Percentiles rank a stretch among this genome's conserved stretches.
phyloP scores from a whole-genome alignment of 2,113 vertebrate species.

The Chionis minor region DNA sequence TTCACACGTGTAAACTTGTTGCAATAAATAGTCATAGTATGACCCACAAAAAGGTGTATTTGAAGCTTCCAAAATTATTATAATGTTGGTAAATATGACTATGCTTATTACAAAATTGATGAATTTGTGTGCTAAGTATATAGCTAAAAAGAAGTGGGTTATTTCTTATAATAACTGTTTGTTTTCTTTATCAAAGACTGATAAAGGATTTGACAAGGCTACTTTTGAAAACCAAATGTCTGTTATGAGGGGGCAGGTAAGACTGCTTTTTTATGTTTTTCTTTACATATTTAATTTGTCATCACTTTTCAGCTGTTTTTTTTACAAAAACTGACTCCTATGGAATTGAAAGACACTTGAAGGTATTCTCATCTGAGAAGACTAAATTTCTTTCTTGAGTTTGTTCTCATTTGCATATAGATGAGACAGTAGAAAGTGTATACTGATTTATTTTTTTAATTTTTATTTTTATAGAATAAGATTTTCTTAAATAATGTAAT shows the following conservation, averaged over 20 bases:
- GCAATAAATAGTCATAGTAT: background rate
- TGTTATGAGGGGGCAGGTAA: constrained; percentile 97
- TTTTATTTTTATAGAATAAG: background rate
- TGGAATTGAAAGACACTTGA: background rate
- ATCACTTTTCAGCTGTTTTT: background rate
- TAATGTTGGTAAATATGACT: background rate
- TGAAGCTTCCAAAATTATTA: background rate
- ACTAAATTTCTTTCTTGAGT: background rate
- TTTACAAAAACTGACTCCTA: background rate
- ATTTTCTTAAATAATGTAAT: background rate
- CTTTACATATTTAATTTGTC: background rate
- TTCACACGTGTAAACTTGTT: background rate
- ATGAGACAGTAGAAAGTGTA: background rate
- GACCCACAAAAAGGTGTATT: background rate
- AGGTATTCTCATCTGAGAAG: background rate
- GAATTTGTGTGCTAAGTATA: background rate
- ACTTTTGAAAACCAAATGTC: constrained; percentile 98
- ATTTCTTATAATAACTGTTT: background rate
- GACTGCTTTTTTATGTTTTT: constrained; percentile 16
- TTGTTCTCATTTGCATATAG: background rate
- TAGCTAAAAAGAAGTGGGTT: background rate
- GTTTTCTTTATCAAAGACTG: constrained; percentile 74
- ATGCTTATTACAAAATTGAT: background rate
- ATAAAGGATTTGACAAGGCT: constrained; percentile 93
- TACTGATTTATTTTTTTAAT: background rate